Evolutionary conservation across 2,797 vertebrate species (phyloP).

Genomic region (Kryptolebias ocellatus): DNA sequence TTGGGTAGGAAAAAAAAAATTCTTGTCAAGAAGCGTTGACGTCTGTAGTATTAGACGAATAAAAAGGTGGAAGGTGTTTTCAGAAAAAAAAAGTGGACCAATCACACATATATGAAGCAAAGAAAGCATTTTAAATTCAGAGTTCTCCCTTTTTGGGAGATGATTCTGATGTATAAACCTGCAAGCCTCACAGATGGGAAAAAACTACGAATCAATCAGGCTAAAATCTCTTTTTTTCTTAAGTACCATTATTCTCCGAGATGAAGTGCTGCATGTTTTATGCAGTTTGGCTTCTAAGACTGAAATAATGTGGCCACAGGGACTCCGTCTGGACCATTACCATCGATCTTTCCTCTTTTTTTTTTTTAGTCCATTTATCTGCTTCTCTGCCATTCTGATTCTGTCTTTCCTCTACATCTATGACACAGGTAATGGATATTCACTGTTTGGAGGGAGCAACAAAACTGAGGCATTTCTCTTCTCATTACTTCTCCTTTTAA

Average conservation of each 20-base stretch:
- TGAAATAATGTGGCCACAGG: conserved; percentile 29
- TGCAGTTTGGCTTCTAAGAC: conserved; percentile 28
- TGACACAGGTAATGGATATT: conserved; percentile 44
- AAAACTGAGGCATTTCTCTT: conserved; percentile 51
- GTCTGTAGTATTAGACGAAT: not conserved
- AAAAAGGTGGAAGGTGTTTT: conserved; percentile 7
- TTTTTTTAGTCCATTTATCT: conserved; percentile 34
- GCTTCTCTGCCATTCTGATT: conserved; percentile 21
- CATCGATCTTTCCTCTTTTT: conserved; percentile 24
- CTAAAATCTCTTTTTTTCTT: conserved; percentile 29
- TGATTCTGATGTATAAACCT: conserved; percentile 4
- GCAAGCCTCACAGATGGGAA: not conserved
- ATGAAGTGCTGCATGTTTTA: conserved; percentile 36
- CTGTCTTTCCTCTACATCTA: conserved; percentile 24
- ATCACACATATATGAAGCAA: conserved; percentile 1
- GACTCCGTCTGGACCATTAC: conserved; percentile 33
- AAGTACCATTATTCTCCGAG: conserved; percentile 16
- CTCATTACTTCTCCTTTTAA: conserved; percentile 38
- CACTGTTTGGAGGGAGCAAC: conserved; percentile 29
- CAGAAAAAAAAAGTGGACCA: conserved; percentile 3
- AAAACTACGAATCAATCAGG: conserved; percentile 40
- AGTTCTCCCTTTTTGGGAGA: not conserved
- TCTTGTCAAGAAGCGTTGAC: conserved; percentile 7
- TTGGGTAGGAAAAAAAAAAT: conserved; percentile 16
- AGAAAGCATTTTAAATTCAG: not conserved